These are phyloP conservation scores for Passer domesticus DNA, from an alignment of 2,113 vertebrate genomes.

Conservation along the genomic window DNA sequence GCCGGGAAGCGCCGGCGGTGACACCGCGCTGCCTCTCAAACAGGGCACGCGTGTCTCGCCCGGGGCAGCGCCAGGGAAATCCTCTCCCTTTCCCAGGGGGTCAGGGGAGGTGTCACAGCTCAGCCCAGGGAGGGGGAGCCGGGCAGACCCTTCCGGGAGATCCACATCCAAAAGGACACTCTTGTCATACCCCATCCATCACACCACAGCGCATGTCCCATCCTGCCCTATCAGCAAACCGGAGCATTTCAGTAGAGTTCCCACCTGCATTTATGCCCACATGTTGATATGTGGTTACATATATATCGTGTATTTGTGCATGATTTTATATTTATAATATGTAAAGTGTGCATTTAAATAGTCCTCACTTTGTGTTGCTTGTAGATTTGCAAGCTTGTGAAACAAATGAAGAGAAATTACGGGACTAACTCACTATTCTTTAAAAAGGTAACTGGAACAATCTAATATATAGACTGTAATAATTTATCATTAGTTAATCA, in stretches of 20 bases:
- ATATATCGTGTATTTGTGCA: no score
- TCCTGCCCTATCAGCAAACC: accelerated
- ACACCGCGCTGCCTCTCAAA: neutral
- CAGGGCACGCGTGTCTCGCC: neutral
- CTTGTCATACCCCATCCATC: no score
- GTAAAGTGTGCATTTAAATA: neutral
- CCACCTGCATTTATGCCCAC: neutral
- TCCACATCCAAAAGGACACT: neutral
- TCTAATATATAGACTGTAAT: neutral
- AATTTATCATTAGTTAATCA: neutral
- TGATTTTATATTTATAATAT: neutral
- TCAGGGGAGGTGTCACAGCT: neutral
- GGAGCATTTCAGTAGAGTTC: neutral
- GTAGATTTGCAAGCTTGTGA: accelerated
- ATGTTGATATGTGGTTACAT: neutral
- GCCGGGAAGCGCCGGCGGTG: neutral
- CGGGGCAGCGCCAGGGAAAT: neutral
- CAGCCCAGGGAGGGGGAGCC: neutral
- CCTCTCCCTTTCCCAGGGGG: neutral
- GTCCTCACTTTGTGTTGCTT: neutral
- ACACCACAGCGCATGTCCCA: accelerated
- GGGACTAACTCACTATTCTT: neutral
- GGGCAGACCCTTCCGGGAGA: accelerated
- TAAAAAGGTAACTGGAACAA: neutral
- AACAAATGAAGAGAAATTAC: neutral